Percentiles rank a stretch among this genome's conserved stretches.
Conservation (phyloP, 2,888 invertebrate genomes). For the Macrosoma leucophasiata region DNA sequence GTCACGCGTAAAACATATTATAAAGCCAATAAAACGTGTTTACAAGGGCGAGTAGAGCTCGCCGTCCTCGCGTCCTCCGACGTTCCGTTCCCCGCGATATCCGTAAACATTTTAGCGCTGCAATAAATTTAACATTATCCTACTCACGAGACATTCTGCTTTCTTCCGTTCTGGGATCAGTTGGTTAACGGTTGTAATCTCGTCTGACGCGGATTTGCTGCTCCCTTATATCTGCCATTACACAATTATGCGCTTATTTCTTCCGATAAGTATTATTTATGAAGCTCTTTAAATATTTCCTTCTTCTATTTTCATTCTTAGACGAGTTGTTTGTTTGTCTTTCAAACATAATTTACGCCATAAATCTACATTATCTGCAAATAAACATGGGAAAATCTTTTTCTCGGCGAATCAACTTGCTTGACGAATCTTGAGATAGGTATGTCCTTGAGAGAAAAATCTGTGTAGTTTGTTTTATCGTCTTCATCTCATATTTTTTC, state of each 20-base stretch:
- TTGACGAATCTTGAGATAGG: no score
- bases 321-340: no score
- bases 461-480: no score
- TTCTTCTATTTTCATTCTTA: neutral
- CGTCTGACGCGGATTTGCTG: slow-evolving; percentile 61
- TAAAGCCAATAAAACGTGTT: slow-evolving; percentile 77
- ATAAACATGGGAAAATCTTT: no score
- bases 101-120: slow-evolving; percentile 75
- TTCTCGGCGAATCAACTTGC: no score
- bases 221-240: slow-evolving; percentile 57
- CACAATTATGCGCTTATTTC: slow-evolving; percentile 56
- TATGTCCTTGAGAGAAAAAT: no score
- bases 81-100: slow-evolving; percentile 65
- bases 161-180: slow-evolving; percentile 69
- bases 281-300: slow-evolving; percentile 18
- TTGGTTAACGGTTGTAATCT: slow-evolving; percentile 72
- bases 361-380: no score
- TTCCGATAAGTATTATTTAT: slow-evolving; percentile 42
- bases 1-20: slow-evolving; percentile 77
- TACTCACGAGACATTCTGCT: slow-evolving; percentile 71
- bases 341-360: no score
- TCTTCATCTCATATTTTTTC: no score
- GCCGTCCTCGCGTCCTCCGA: slow-evolving; percentile 47
- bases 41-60: slow-evolving; percentile 72
- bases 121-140: slow-evolving; percentile 74